A percentile compares a stretch with the other conserved stretches of the same genome.
phyloP scores from a whole-genome alignment of 2,797 vertebrate genomes.

The Pterois miles region DNA sequence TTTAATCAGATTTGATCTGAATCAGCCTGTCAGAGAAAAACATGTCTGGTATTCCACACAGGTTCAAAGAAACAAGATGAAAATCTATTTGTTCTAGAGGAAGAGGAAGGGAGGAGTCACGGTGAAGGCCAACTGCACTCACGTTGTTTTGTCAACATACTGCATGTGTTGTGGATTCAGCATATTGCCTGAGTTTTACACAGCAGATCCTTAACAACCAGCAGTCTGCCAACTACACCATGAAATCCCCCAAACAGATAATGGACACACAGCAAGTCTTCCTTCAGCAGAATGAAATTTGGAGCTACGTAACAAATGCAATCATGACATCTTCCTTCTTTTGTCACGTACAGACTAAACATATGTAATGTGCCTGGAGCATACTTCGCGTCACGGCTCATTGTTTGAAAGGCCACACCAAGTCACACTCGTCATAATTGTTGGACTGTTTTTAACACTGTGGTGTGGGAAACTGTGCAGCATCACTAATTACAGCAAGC shows the following conservation, averaged over 20 bases:
- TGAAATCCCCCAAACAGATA: not conserved
- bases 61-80: not conserved
- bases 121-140: not conserved
- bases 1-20: not conserved
- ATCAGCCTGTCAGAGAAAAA: not conserved
- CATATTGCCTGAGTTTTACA: not conserved
- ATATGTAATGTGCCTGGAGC: not conserved
- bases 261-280: not conserved
- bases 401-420: slow-evolving; percentile 25
- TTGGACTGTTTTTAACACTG: slow-evolving; percentile 26
- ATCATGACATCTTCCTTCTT: not conserved
- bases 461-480: slow-evolving; percentile 39
- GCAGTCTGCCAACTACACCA: not conserved
- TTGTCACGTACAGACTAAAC: slow-evolving; percentile 12
- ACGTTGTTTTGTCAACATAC: slow-evolving; percentile 44
- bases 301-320: not conserved
- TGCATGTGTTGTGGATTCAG: slow-evolving; percentile 30
- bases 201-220: slow-evolving; percentile 18
- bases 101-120: not conserved
- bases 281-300: not conserved
- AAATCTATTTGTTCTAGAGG: not conserved
- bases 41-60: not conserved
- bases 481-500: slow-evolving; percentile 50
- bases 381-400: slow-evolving; percentile 4
- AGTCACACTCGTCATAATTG: slow-evolving; percentile 30